Base-by-base conservation (phyloP, 2,113 vertebrate species). In the Sebastes fasciatus region DNA sequence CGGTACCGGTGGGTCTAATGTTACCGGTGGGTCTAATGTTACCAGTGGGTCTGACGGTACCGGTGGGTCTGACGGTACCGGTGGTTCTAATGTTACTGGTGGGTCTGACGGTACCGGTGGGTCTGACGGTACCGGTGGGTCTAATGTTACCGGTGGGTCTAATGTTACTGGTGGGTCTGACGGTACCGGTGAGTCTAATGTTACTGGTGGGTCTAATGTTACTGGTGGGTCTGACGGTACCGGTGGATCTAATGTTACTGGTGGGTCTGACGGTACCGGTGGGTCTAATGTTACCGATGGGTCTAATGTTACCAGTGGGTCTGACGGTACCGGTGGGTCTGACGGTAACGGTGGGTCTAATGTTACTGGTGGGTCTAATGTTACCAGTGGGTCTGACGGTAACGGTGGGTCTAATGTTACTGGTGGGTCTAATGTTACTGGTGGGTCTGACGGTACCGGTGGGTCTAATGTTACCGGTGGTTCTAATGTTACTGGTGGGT, bases 401-500 rank as follows among this genome's bases (percentile, higher is more conserved):
- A 6, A 19, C 5, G 63, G 86, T 86, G 19, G 42, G 23, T 23
- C 43, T 6, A 54, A 72, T 8, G 4, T 1, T 34, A 6, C 19
- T 4, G 63, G 86, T 86, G 19, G 42, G 23, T 23, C 43, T 6
- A 54, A 72, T 8, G 4, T 1, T 34, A 6, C 19, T 4, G 63
- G 86, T 86, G 19, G 42, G 23, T 23, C 43, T 6, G 54, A 72
- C 8, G 4, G 1, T 34, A 6, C 16, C 5, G 63, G 86, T 86
- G 19, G 42, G 23, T 23, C 43, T 6, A 54, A 72, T 8, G 4
- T 1, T 34, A 6, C 19, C 5, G 63, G 86, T 86, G 19, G 42
- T 1, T 23, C 43, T 6, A 54, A 72, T 8, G 4, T 1, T 34
- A 6, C 19, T 4, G 63, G 86, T 86, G 19, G 42, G 23, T 23